A percentile compares a stretch with the other conserved stretches of the same genome.
Conservation (phyloP, 1,140 invertebrate genomes). For the Heliconius melpomene region DNA sequence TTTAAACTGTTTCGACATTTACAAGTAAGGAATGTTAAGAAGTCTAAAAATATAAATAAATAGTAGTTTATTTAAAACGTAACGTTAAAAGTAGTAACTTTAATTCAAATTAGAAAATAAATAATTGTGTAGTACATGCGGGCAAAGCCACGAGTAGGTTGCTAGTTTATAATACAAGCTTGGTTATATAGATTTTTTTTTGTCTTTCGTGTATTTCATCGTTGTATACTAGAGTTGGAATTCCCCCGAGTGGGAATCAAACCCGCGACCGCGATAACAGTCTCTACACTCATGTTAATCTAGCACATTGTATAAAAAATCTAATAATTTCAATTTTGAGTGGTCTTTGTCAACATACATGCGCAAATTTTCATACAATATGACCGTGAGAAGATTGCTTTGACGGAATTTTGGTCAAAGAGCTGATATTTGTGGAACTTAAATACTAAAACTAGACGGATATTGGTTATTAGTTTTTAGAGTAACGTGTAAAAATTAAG, state of each 20-base stretch:
- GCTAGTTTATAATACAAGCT: too few species aligned
- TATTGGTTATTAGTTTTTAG: background rate
- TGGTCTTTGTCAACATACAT: background rate
- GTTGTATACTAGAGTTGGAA: too few species aligned
- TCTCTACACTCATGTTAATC: background rate
- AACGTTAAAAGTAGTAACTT: too few species aligned
- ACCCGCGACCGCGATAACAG: too few species aligned
- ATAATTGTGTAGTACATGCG: too few species aligned
- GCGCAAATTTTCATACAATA: background rate
- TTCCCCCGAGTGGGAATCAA: too few species aligned
- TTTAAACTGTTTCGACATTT: background rate
- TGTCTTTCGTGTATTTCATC: too few species aligned
- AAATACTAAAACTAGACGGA: background rate
- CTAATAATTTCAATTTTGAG: background rate
- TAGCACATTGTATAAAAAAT: background rate
- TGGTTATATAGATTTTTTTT: too few species aligned
- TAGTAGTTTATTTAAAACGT: too few species aligned
- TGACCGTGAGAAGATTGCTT: background rate
- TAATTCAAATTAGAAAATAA: too few species aligned
- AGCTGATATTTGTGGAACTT: slow-evolving; percentile 9
- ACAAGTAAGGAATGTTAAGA: background rate
- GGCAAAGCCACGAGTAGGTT: too few species aligned
- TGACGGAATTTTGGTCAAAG: slow-evolving; percentile 12
- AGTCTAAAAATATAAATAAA: background rate
- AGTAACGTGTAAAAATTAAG: background rate